Conservation (phyloP, 2,113 vertebrate genomes). For the Psephotus haematonotus region DNA sequence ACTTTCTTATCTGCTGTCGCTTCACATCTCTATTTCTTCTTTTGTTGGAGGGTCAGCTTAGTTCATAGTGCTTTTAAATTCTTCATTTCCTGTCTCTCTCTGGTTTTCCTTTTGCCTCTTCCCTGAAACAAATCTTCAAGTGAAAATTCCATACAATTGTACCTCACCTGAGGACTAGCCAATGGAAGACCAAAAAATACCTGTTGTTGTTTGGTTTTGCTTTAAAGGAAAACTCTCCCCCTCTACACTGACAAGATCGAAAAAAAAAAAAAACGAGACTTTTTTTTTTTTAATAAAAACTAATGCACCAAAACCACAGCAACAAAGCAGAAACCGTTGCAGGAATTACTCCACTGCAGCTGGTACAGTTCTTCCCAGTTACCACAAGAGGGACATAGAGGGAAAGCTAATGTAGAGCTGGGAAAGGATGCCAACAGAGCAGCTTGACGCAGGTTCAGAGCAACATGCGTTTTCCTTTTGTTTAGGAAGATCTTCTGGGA, state of each 20-base stretch:
- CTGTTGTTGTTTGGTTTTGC: not conserved
- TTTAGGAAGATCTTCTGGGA: not conserved
- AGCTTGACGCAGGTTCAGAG: not conserved
- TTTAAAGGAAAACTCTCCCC: not conserved
- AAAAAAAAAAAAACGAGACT: no score
- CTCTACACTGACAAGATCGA: not conserved
- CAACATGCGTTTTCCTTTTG: not conserved
- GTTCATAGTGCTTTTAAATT: not conserved
- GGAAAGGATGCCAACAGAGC: not conserved
- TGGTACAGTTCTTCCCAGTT: not conserved
- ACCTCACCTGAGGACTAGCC: not conserved
- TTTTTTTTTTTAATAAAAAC: not conserved
- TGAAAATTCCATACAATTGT: not conserved
- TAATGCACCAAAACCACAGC: not conserved
- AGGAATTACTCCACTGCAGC: not conserved
- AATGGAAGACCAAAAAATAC: not conserved
- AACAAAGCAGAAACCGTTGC: not conserved
- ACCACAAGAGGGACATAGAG: conserved; percentile 64
- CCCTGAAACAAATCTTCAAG: not conserved
- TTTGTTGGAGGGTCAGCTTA: not conserved
- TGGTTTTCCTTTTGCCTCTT: not conserved
- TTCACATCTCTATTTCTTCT: not conserved
- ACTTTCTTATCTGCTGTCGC: not conserved
- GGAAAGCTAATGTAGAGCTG: not conserved
- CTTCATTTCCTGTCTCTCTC: not conserved